phyloP scores from a whole-genome alignment of 2,113 vertebrate genomes.

The Bothrops jararaca region DNA sequence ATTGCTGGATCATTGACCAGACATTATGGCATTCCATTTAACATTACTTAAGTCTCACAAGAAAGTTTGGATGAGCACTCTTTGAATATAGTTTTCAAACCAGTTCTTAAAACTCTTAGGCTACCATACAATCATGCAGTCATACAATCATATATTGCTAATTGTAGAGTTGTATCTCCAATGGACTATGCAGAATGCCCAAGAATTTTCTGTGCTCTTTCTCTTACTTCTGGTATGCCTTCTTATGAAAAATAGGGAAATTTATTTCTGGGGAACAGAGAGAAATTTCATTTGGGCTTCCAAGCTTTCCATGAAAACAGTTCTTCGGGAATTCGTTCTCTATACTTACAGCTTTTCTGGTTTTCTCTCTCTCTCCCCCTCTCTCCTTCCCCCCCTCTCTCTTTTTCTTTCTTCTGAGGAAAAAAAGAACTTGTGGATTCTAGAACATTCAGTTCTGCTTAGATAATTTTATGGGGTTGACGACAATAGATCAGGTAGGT shows the following conservation, averaged over 20 bases:
- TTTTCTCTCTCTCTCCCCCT: neutral
- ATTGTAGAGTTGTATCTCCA: neutral
- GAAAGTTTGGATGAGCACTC: neutral
- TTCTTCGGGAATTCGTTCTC: neutral
- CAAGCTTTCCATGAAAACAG: neutral
- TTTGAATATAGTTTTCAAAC: neutral
- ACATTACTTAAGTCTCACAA: neutral
- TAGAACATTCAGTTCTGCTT: neutral
- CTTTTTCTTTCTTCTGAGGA: no score
- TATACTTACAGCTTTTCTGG: neutral
- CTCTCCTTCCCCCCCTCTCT: no score
- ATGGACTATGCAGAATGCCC: neutral
- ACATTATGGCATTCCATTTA: neutral
- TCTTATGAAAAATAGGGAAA: neutral
- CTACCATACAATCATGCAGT: neutral
- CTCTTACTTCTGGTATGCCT: neutral
- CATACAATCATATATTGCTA: neutral
- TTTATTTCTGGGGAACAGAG: neutral
- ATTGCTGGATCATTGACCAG: neutral
- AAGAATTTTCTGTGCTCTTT: neutral
- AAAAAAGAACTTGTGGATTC: neutral
- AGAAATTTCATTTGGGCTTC: neutral
- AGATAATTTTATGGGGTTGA: neutral
- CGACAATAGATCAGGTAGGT: neutral
- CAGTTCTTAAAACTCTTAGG: neutral